Percentiles rank a stretch among this genome's conserved stretches.
Evolutionary conservation across 2,113 vertebrate species (phyloP).

Genomic region (Rhea americana): DNA sequence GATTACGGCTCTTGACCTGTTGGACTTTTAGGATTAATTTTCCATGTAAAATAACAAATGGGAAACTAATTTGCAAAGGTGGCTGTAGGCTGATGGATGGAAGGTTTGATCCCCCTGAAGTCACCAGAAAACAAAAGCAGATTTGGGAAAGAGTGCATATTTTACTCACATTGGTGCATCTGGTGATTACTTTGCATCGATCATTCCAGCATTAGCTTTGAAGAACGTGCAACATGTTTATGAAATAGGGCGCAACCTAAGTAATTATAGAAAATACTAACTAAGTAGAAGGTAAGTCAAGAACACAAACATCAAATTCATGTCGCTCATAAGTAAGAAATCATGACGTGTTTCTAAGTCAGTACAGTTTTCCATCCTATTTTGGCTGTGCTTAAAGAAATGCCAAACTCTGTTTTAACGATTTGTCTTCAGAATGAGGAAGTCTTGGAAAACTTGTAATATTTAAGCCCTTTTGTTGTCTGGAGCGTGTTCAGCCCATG

Average conservation of each 20-base stretch:
- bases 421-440: background rate
- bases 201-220: accelerated
- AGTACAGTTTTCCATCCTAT: accelerated
- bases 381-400: background rate
- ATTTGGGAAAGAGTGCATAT: background rate
- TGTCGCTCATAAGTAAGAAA: accelerated
- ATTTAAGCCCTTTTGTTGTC: accelerated
- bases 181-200: background rate
- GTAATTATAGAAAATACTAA: background rate
- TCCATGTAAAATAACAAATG: background rate
- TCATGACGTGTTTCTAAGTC: accelerated
- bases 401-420: accelerated
- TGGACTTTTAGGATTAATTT: background rate
- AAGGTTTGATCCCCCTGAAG: background rate
- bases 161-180: background rate
- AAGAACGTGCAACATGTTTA: background rate
- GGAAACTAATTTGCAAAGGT: background rate
- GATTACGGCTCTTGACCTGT: background rate
- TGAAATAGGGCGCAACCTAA: background rate
- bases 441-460: background rate
- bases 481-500: background rate
- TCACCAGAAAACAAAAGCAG: background rate
- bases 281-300: background rate
- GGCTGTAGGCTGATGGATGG: background rate
- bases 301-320: background rate